Evolutionary conservation across 2,797 vertebrate genomes (phyloP), one percentile per base, ranked within the genome.

Genomic region (Xerus rutilus): DNA sequence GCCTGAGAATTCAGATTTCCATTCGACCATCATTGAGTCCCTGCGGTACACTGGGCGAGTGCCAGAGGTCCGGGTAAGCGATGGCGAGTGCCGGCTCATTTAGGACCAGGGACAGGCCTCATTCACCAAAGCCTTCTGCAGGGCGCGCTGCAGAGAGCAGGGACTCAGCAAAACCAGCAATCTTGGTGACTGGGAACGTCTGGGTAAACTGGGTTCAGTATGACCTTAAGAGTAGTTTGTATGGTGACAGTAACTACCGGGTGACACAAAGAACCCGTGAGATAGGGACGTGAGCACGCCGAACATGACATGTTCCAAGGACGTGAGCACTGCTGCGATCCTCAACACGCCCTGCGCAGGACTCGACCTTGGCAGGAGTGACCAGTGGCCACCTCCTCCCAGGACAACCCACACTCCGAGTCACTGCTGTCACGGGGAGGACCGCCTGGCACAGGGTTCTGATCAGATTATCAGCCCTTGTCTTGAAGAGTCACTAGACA

Each of bases 321-420:
- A 47, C 0, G 3, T 11, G 54, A 52, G 64, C 23, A 1, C 25
- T 0, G 0, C 39, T 2, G 3, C 0, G 43, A 2, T 0, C 21
- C 47, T 25, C 4, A 2, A 0, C 1, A 1, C 0, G 2, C 7
- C 7, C 18, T 25, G 28, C n/a, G 70, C 2, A 35, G 17, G 67
- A 5, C 23, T 0, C 2, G 47, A 43, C 9, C 52, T 21, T 1
- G 3, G 0, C 1, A 11, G 69, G 21, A 57, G 8, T 7, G 2
- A 1, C 9, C 20, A 15, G 32, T 1, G 21, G 32, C 49, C 0
- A 1, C 23, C 6, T 23, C 28, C 62, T 17, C 76, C 18, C 30
- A 5, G 32, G 28, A 8, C 39, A 20, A 13, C 23, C 35, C 0
- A 17, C 7, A 17, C 5, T 23, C 1, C 0, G 45, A 1, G 7